These are phyloP conservation scores for Clivina fossor DNA, from an alignment of 2,888 invertebrate species.

Conservation along the genomic window DNA sequence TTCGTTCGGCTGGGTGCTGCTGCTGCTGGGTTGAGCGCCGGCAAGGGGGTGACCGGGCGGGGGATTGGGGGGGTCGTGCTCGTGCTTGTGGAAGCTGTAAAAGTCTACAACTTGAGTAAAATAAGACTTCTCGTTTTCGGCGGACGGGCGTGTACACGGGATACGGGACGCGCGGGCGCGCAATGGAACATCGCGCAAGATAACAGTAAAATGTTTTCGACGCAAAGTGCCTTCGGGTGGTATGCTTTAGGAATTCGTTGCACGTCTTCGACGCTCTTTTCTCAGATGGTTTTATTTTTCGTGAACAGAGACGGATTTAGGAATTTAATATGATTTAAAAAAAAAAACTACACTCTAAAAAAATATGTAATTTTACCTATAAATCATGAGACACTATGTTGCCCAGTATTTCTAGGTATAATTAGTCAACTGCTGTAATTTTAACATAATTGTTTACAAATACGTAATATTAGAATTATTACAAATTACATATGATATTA, in stretches of 20 bases:
- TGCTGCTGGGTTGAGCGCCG: slow-evolving; percentile 9
- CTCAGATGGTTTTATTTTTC: background rate
- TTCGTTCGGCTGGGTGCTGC: background rate
- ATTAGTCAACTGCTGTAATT: no score
- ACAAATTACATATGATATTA: no score
- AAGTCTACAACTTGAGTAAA: slow-evolving; percentile 33
- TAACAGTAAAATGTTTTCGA: slow-evolving; percentile 33
- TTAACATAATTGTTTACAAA: no score
- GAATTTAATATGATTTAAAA: no score
- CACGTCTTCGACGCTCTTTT: slow-evolving; percentile 9
- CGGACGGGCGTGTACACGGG: slow-evolving; percentile 5
- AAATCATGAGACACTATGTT: no score
- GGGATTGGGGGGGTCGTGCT: background rate
- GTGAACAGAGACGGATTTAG: background rate
- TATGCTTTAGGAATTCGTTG: slow-evolving; percentile 30
- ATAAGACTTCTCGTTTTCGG: slow-evolving; percentile 27
- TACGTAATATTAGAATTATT: no score
- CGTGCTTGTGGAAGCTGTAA: slow-evolving; percentile 19
- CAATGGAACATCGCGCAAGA: slow-evolving; percentile 28
- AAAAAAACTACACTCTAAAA: no score
- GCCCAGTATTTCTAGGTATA: no score
- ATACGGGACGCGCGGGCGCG: no score
- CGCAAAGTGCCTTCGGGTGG: slow-evolving; percentile 25
- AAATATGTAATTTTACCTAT: no score
- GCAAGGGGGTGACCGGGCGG: slow-evolving; percentile 7